A percentile compares a stretch with the other conserved stretches of the same genome.
Conservation (phyloP, 2,113 vertebrate species). For the Hyperopisus bebe region DNA sequence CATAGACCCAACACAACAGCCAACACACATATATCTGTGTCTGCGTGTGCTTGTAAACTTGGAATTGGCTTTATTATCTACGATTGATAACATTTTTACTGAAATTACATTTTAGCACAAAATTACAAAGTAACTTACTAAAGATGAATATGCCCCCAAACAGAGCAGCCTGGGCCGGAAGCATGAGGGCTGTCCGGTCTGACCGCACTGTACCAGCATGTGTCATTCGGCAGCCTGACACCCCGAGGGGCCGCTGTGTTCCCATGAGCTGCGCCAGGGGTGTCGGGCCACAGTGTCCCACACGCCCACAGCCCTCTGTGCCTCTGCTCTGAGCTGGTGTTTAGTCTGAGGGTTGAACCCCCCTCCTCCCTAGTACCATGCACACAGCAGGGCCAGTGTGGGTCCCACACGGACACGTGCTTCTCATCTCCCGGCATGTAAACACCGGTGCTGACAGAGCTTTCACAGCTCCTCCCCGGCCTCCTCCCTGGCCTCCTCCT, state of each 20-base stretch:
- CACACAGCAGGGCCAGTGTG: conserved; percentile 29
- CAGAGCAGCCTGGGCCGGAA: neutral
- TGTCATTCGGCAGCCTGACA: neutral
- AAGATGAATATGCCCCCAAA: neutral
- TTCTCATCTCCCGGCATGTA: conserved; percentile 32
- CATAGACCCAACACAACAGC: neutral
- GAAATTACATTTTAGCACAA: neutral
- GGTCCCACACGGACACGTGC: conserved; percentile 36
- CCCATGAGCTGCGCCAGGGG: neutral
- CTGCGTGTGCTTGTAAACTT: neutral
- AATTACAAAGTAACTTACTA: neutral
- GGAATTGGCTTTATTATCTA: neutral
- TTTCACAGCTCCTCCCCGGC: conserved; percentile 37
- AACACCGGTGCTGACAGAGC: conserved; percentile 47
- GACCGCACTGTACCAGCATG: neutral
- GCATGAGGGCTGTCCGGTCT: neutral
- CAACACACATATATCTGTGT: neutral
- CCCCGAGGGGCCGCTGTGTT: neutral
- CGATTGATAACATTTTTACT: neutral
- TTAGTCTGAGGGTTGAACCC: conserved; percentile 21
- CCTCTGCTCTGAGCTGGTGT: neutral
- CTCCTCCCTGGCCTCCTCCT: neutral
- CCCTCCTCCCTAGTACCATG: neutral
- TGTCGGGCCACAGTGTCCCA: neutral
- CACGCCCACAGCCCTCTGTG: neutral